Evolutionary conservation across 2,113 vertebrate genomes (phyloP).

Genomic region (Mormyrus lacerda): DNA sequence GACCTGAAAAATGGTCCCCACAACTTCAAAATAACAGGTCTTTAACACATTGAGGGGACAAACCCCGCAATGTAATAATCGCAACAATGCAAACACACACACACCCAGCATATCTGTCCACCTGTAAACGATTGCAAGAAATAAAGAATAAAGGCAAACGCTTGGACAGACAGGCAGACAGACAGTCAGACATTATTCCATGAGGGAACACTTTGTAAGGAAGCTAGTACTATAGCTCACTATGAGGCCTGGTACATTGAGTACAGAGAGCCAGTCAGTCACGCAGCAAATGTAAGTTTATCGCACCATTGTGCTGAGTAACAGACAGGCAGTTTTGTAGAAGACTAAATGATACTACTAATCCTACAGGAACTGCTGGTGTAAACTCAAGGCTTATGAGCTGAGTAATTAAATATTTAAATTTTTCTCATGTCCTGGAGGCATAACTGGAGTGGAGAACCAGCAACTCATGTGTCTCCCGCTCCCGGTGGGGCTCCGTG

Average conservation of each 20-base stretch:
- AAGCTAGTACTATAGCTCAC: background rate
- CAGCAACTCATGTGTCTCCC: conserved; percentile 31
- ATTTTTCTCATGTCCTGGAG: conserved; percentile 49
- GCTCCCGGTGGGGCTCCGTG: background rate
- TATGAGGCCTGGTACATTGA: background rate
- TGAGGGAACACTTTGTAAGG: background rate
- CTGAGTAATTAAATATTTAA: conserved; percentile 46
- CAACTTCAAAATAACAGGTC: too few relatives aligned
- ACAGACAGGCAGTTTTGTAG: background rate
- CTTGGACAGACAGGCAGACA: background rate
- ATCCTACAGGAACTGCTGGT: conserved; percentile 32
- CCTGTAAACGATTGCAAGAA: background rate
- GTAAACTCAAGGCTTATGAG: conserved; percentile 41
- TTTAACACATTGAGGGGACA: background rate
- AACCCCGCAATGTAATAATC: background rate
- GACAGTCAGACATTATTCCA: background rate
- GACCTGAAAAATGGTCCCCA: too few relatives aligned
- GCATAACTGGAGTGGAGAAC: conserved; percentile 40
- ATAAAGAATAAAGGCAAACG: background rate
- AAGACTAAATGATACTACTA: background rate
- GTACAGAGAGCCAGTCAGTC: background rate
- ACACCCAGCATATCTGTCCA: background rate
- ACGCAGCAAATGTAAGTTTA: background rate
- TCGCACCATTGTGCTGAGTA: background rate
- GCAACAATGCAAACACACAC: background rate